Evolutionary conservation across 2,888 invertebrate genomes (phyloP).

Genomic region (Lathronympha strigana): DNA sequence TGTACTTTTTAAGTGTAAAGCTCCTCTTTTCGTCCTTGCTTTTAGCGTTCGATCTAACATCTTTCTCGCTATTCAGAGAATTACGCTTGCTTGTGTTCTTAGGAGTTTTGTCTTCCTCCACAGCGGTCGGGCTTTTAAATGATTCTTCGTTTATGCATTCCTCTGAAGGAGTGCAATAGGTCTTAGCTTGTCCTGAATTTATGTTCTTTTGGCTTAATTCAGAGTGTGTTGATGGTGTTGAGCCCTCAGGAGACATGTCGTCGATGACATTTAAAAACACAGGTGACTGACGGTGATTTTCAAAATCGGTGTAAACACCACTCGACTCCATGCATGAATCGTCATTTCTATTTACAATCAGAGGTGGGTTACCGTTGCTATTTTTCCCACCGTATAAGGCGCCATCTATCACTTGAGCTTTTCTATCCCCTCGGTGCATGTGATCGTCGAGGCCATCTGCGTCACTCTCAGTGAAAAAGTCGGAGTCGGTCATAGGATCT

Average conservation of each 20-base stretch:
- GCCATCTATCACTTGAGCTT: conserved; percentile 94
- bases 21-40: conserved; percentile 81
- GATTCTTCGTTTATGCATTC: conserved; percentile 61
- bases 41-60: conserved; percentile 67
- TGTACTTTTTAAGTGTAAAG: conserved; percentile 87
- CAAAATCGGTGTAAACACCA: conserved; percentile 94
- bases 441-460: conserved; percentile 92
- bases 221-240: conserved; percentile 82
- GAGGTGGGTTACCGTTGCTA: conserved; percentile 81
- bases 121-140: conserved; percentile 51
- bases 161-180: conserved; percentile 63
- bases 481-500: conserved; percentile 96
- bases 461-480: conserved; percentile 95
- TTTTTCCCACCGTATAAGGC: conserved; percentile 92
- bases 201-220: conserved; percentile 80
- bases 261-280: conserved; percentile 85
- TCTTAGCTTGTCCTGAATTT: conserved; percentile 63
- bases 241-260: conserved; percentile 87
- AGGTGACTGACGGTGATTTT: conserved; percentile 85
- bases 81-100: conserved; percentile 76
- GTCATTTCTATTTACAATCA: conserved; percentile 85
- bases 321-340: conserved; percentile 95
- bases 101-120: conserved; percentile 66
- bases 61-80: conserved; percentile 75
- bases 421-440: conserved; percentile 88